Evolutionary conservation across 2,797 vertebrate species (phyloP), one percentile per base, ranked within the genome.

Genomic region (Sebastes hubbsi): DNA sequence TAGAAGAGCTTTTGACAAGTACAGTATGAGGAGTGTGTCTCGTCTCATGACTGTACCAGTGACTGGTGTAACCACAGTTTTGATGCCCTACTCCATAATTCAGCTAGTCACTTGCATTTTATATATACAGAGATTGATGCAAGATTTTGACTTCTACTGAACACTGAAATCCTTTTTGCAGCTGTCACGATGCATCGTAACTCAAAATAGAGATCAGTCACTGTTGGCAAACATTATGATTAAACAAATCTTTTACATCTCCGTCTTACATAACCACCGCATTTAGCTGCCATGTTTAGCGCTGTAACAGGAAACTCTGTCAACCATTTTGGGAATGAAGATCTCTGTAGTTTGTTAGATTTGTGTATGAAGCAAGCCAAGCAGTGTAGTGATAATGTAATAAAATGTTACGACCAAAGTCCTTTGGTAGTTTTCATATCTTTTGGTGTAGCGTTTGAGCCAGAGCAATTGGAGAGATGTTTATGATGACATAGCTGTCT

Each of bases 111-210:
- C 58, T 80, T 72, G 61, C 24, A 69, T 82, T 85, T 72, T 32
- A 68, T 80, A 52, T 85, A 38, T 60, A 46, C 75, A 78, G 18
- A 80, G 46, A 71, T 77, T 86, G 72, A 59, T 82, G 81, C 49
- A 67, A 80, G 65, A 81, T 81, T 81, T 62, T 63, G 7, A 82
- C 71, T 75, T 72, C 18, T 9, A 6, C 29, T 68, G 58, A 72
- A 73, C 76, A 77, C 46, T 29, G 16, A 65, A 88, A 85, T 88
- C 79, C 71, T 89, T 81, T 86, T 66, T 85, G 68, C 78, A 75
- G 58, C 76, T 71, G 72, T 82, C 85, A 75, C 52, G 30, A 24
- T 55, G 49, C 60, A 75, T 82, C 49, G 32, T 13, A 68, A 36
- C 77, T 78, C 58, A 67, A 67, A 84, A 54, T 18, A 22, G 34